phyloP scores from a whole-genome alignment of 1,140 invertebrate species.

The Bathynomus jamesi region DNA sequence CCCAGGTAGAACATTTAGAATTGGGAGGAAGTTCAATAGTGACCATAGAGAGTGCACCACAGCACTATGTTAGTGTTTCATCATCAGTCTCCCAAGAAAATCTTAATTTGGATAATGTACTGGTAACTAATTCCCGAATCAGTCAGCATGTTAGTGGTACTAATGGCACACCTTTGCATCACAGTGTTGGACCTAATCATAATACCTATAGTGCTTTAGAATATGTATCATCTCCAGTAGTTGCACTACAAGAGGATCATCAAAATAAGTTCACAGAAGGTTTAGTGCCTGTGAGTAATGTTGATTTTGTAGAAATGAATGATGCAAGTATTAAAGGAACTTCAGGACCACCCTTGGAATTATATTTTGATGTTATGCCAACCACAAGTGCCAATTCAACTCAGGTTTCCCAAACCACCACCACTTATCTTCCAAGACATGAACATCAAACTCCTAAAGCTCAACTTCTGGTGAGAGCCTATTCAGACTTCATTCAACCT shows the following conservation, averaged over 20 bases:
- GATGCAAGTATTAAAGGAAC: slow-evolving; percentile 23
- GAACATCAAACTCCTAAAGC: slow-evolving; percentile 27
- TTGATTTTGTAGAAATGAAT: slow-evolving; percentile 29
- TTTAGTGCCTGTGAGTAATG: slow-evolving; percentile 23
- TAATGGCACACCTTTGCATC: slow-evolving; percentile 6
- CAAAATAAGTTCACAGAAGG: slow-evolving; percentile 21
- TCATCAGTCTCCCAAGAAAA: slow-evolving; percentile 12
- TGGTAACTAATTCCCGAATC: slow-evolving; percentile 9
- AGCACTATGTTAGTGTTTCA: slow-evolving; percentile 18
- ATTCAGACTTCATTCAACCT: slow-evolving; percentile 14
- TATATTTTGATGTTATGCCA: slow-evolving; percentile 29
- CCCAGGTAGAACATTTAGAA: slow-evolving; percentile 23
- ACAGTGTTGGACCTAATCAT: slow-evolving; percentile 1
- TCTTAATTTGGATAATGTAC: slow-evolving; percentile 14
- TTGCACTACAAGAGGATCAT: slow-evolving; percentile 21
- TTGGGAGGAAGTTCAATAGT: slow-evolving; percentile 7
- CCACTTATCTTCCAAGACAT: slow-evolving; percentile 16
- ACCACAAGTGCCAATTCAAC: slow-evolving; percentile 10
- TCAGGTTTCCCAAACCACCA: background rate
- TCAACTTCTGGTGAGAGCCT: slow-evolving; percentile 23
- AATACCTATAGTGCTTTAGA: slow-evolving; percentile 18
- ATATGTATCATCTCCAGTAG: slow-evolving; percentile 14
- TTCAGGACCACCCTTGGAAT: slow-evolving; percentile 9
- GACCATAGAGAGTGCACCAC: slow-evolving; percentile 5
- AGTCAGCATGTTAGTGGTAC: slow-evolving; percentile 15